phyloP scores from a whole-genome alignment of 2,888 invertebrate genomes.

The Cerceris rybyensis region DNA sequence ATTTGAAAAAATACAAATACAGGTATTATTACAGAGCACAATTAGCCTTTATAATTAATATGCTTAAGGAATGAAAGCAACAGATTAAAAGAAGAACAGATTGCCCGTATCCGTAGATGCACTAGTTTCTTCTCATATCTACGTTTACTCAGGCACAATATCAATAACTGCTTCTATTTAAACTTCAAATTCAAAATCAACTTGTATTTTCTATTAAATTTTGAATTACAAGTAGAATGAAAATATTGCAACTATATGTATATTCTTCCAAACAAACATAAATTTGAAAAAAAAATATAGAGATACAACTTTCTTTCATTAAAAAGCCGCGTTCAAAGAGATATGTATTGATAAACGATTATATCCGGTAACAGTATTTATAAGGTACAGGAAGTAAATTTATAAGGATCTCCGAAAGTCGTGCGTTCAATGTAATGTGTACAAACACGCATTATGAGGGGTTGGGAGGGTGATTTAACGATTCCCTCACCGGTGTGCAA shows the following conservation, averaged over 20 bases:
- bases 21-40: neutral
- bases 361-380: neutral
- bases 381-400: neutral
- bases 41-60: neutral
- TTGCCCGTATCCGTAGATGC: slow-evolving; percentile 36
- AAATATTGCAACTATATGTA: no score
- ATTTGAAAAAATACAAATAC: neutral
- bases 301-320: neutral
- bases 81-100: neutral
- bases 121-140: slow-evolving; percentile 32
- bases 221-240: no score
- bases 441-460: slow-evolving; percentile 23
- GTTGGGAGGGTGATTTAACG: slow-evolving; percentile 27
- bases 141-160: slow-evolving; percentile 20
- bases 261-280: no score
- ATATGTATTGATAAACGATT: neutral
- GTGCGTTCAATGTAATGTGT: slow-evolving; percentile 11
- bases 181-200: no score
- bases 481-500: slow-evolving; percentile 53
- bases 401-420: neutral
- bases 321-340: neutral
- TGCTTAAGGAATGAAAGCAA: neutral
- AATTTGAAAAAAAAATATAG: no score
- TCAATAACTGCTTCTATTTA: neutral
- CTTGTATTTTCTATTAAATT: no score